Evolutionary conservation across 2,888 invertebrate genomes (phyloP), one percentile per base, ranked within the genome.

Genomic region (Plagiodera versicolora): DNA sequence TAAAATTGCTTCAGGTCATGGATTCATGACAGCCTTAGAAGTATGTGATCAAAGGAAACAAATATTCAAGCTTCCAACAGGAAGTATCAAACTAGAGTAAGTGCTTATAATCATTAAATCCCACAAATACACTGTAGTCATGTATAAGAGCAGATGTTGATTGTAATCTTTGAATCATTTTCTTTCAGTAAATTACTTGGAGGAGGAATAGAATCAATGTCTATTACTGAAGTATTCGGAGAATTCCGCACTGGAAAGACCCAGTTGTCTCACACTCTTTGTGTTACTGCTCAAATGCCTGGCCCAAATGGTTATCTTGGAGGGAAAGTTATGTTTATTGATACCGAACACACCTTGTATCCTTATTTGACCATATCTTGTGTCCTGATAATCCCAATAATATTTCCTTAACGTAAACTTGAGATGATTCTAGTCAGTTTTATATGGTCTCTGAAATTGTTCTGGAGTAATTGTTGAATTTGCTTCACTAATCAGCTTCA

Each of bases 331-430:
- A 89, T 92, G 79, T 91, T 89, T 76, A 84, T 92, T 46, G 92
- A 92, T 75, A 92, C 92, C 8, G 92, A 92, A 81, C 88, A 91
- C 75, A 92, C 92, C 10, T 92, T 92, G 90, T 91, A 89, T 86
- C 86, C 86, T 86, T 86, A 68, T n/a, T n/a, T 32, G 8, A 8
- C 17, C 16, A 17, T 45, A 3, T 24, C 24, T 24, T 6, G 6
- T 5, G 3, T 24, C 24, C 24, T n/a, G n/a, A 24, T 5, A 5
- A 24, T 24, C 24, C 24, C 24, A 24, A 24, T 6, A 24, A 24
- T 24, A n/a, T 6, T 24, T 6, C 24, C 24, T 24, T 24, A 3
- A 24, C 3, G 24, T 24, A 6, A 6, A 24, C n/a, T 24, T 24
- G 24, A 24, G 6, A 5, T 24, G 24, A 24, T 5, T 24, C 4